Evolutionary conservation across 1,140 invertebrate genomes (phyloP).

Genomic region (Sycophila sp.): DNA sequence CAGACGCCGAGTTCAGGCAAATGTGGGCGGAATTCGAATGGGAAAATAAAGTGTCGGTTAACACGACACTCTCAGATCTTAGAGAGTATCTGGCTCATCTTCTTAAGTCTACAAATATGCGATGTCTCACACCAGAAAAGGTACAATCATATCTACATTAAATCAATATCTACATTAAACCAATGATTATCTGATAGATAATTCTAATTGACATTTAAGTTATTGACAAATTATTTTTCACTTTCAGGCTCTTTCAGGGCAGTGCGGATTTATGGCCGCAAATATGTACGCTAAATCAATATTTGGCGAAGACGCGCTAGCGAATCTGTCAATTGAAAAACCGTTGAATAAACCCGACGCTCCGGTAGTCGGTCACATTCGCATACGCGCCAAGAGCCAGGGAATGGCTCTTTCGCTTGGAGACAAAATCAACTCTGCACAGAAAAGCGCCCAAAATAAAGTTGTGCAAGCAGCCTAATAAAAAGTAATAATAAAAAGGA

Average conservation of each 20-base stretch:
- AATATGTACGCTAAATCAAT: conserved; percentile 99
- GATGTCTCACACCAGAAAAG: conserved; percentile 96
- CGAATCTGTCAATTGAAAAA: conserved; percentile 98
- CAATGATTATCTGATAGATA: neutral
- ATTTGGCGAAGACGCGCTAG: conserved; percentile 98
- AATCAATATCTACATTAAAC: too few relatives aligned
- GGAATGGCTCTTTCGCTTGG: conserved; percentile 97
- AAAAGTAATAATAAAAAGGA: too few relatives aligned
- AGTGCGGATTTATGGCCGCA: conserved; percentile 99
- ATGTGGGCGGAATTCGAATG: conserved; percentile 99
- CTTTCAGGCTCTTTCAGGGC: conserved; percentile 85
- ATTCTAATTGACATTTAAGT: neutral
- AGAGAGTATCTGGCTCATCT: conserved; percentile 94
- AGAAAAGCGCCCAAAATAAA: conserved; percentile 75
- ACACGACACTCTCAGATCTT: conserved; percentile 93
- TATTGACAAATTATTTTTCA: neutral
- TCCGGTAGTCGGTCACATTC: conserved; percentile 94
- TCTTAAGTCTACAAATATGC: conserved; percentile 97
- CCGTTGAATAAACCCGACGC: conserved; percentile 86
- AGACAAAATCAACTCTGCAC: conserved; percentile 95
- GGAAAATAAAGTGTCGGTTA: conserved; percentile 99
- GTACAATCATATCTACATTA: conserved; percentile 58
- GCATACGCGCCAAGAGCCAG: conserved; percentile 98
- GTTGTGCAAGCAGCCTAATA: conserved; percentile 69
- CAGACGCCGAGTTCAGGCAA: conserved; percentile 93